These are phyloP conservation scores for Polietes domitor DNA, from an alignment of 2,888 invertebrate species.

Conservation along the genomic window DNA sequence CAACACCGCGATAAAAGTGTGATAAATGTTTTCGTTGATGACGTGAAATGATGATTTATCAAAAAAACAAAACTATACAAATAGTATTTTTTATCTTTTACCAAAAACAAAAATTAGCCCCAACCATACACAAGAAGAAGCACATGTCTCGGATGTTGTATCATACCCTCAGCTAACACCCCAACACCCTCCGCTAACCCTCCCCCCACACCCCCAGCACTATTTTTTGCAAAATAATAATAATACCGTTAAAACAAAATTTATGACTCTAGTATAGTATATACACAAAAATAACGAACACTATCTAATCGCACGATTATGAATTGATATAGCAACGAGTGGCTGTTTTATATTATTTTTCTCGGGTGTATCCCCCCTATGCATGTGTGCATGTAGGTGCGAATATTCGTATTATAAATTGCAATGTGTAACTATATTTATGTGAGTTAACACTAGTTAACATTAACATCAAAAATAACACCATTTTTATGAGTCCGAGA, in stretches of 20 bases:
- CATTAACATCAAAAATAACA: background rate
- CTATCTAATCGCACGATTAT: slow-evolving; percentile 4
- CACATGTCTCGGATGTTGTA: no score
- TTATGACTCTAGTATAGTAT: background rate
- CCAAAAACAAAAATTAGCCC: background rate
- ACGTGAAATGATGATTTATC: background rate
- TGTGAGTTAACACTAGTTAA: background rate
- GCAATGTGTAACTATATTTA: background rate
- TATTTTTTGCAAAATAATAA: background rate
- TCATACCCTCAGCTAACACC: no score
- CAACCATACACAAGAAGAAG: background rate
- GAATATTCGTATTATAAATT: background rate
- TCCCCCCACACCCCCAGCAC: background rate
- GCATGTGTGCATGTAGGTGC: background rate
- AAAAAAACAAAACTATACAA: slow-evolving; percentile 9
- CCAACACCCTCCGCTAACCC: background rate
- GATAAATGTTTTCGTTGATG: background rate
- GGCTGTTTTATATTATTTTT: background rate
- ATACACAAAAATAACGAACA: background rate
- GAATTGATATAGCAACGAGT: background rate
- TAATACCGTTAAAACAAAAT: background rate
- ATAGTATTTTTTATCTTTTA: background rate
- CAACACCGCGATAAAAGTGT: background rate
- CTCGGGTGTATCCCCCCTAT: background rate
- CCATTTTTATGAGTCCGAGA: background rate